These are phyloP conservation scores for Lissocephala sabroskyi DNA, from an alignment of 2,888 invertebrate species.

Conservation along the genomic window DNA sequence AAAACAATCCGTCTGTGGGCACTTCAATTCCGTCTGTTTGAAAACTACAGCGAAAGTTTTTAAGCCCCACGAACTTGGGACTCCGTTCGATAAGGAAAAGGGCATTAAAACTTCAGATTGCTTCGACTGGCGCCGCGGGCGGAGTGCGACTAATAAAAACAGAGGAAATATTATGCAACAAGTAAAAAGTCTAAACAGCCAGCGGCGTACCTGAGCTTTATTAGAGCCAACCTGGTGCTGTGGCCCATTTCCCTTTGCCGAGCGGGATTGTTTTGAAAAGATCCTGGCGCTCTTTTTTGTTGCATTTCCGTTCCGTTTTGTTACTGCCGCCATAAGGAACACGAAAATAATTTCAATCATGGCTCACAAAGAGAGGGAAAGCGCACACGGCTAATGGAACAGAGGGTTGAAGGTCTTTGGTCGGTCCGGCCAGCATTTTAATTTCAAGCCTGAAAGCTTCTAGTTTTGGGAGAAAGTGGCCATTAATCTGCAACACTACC, in stretches of 20 bases:
- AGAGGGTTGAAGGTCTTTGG: too few relatives aligned
- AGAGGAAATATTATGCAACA: conserved; percentile 61
- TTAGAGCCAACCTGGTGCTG: conserved; percentile 27
- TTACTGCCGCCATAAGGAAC: conserved; percentile 22
- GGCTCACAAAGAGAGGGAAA: too few relatives aligned
- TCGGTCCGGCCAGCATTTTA: too few relatives aligned
- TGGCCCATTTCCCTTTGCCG: conserved; percentile 2
- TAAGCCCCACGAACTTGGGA: too few relatives aligned
- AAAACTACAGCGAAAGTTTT: too few relatives aligned
- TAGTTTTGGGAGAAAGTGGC: neutral
- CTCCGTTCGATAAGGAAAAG: too few relatives aligned
- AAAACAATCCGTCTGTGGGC: too few relatives aligned
- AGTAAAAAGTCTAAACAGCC: conserved; percentile 34
- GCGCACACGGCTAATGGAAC: too few relatives aligned
- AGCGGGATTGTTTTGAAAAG: conserved; percentile 49
- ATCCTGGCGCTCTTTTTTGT: conserved; percentile 24
- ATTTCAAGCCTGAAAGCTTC: conserved; percentile 12
- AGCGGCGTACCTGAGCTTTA: conserved; percentile 42
- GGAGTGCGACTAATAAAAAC: conserved; percentile 42
- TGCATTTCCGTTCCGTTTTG: conserved; percentile 22
- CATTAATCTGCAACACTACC: too few relatives aligned
- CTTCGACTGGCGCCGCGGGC: too few relatives aligned
- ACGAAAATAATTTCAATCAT: conserved; percentile 62
- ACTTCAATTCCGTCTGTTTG: too few relatives aligned
- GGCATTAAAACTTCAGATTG: too few relatives aligned